phyloP scores from a whole-genome alignment of 2,113 vertebrate genomes.

The Paracanthobrama guichenoti region DNA sequence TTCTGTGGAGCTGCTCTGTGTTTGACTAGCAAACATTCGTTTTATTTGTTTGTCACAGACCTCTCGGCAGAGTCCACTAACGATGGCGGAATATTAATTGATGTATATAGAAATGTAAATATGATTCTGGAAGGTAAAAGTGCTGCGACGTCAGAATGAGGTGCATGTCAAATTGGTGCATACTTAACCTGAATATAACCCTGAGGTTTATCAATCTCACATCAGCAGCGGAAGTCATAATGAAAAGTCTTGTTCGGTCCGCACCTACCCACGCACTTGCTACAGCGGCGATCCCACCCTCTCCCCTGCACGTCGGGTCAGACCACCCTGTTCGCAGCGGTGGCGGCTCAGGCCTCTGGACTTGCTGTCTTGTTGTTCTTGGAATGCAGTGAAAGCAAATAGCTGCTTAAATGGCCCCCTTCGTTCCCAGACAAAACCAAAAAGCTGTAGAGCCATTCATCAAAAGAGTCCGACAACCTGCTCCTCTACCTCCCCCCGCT shows the following conservation, averaged over 20 bases:
- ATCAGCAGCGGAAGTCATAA: slow-evolving; percentile 3
- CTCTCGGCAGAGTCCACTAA: slow-evolving; percentile 37
- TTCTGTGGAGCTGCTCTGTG: slow-evolving; percentile 43
- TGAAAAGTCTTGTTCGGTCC: background rate
- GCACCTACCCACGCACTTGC: background rate
- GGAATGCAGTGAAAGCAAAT: slow-evolving; percentile 95
- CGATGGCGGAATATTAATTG: slow-evolving; percentile 51
- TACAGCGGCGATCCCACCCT: background rate
- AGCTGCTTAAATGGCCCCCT: slow-evolving; percentile 87
- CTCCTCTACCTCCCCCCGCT: slow-evolving; percentile 66
- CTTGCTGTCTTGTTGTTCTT: slow-evolving; percentile 92
- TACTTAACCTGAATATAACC: slow-evolving; percentile 4
- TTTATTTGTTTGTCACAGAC: slow-evolving; percentile 46
- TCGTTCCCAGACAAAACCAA: slow-evolving; percentile 88
- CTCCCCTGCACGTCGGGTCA: slow-evolving; percentile 39
- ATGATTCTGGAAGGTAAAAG: slow-evolving; percentile 17
- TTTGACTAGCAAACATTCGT: slow-evolving; percentile 62
- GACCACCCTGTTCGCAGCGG: slow-evolving; percentile 86
- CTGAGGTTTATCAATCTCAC: background rate
- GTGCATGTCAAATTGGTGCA: background rate
- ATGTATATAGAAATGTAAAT: slow-evolving; percentile 44
- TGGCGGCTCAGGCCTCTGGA: slow-evolving; percentile 53
- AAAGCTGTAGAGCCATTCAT: slow-evolving; percentile 91
- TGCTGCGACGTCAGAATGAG: slow-evolving; percentile 19
- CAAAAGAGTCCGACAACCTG: slow-evolving; percentile 85